These are phyloP conservation scores for Calyptommatus sinebrachiatus DNA, from an alignment of 2,113 vertebrate species.

Conservation along the genomic window DNA sequence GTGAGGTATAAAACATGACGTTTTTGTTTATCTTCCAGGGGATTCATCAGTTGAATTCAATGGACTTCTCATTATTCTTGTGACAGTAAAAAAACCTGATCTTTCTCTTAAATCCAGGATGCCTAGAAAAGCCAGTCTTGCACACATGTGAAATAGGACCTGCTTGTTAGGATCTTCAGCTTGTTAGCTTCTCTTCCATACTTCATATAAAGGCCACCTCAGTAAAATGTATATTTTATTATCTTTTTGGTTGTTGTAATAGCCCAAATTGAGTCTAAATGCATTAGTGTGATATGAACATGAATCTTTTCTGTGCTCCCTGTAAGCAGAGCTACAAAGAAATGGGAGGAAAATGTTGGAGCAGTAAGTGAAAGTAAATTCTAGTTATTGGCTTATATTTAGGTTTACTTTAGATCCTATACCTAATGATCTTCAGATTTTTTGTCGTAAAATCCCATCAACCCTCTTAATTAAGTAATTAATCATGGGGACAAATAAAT, in stretches of 20 bases:
- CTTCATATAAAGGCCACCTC: not conserved
- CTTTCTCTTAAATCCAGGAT: not conserved
- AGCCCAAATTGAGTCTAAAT: not conserved
- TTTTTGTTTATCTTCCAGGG: not conserved
- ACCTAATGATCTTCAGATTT: no score
- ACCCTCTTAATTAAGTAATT: no score
- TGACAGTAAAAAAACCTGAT: constrained; percentile 2
- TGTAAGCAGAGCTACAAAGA: not conserved
- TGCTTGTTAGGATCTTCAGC: no score
- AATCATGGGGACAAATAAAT: no score
- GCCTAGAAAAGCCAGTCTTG: not conserved
- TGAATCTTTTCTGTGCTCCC: not conserved
- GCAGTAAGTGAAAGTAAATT: not conserved
- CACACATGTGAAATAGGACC: not conserved
- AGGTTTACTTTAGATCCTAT: not conserved
- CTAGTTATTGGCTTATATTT: not conserved
- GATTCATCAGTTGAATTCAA: constrained; percentile 1
- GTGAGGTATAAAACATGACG: constrained; percentile 5
- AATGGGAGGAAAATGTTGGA: not conserved
- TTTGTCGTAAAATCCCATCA: no score
- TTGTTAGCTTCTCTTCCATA: no score
- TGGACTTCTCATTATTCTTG: constrained; percentile 2
- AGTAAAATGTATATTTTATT: not conserved
- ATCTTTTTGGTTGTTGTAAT: not conserved
- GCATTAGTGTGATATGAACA: not conserved